Percentiles rank a stretch among this genome's conserved stretches.
These are phyloP conservation scores for Nyctibius grandis DNA, from an alignment of 2,797 vertebrate genomes.

Conservation along the genomic window DNA sequence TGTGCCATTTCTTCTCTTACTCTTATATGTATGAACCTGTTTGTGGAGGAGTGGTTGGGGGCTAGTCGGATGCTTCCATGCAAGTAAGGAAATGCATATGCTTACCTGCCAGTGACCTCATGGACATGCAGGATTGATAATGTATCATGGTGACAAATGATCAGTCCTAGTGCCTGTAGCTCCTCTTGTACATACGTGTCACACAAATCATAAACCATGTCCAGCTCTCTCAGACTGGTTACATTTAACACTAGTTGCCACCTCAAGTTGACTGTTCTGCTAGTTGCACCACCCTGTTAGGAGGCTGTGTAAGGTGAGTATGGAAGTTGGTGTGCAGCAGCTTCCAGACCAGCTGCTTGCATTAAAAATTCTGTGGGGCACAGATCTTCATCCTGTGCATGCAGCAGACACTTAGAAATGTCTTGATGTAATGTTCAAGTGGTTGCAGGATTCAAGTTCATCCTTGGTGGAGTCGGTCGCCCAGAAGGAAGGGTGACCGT, in stretches of 20 bases:
- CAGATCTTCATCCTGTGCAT: background rate
- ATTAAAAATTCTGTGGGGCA: background rate
- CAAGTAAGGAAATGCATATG: background rate
- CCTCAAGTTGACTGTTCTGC: background rate
- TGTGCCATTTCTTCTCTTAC: background rate
- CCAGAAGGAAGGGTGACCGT: background rate
- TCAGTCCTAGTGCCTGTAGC: background rate
- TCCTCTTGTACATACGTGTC: background rate
- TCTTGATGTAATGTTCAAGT: background rate
- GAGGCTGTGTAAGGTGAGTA: background rate
- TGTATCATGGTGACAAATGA: rapidly evolving
- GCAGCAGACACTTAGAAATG: background rate
- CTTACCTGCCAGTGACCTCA: background rate
- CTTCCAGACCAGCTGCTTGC: background rate
- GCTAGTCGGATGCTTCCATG: background rate
- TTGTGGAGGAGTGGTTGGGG: background rate
- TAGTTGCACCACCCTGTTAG: rapidly evolving
- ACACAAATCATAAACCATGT: background rate
- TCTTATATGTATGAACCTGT: rapidly evolving
- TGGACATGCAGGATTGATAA: background rate
- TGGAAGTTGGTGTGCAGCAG: background rate
- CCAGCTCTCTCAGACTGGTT: rapidly evolving
- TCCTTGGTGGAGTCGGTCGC: background rate
- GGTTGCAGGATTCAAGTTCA: background rate
- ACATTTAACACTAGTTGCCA: background rate